These are phyloP conservation scores for Wiebesia pumilae DNA, from an alignment of 1,140 invertebrate species.

Conservation along the genomic window DNA sequence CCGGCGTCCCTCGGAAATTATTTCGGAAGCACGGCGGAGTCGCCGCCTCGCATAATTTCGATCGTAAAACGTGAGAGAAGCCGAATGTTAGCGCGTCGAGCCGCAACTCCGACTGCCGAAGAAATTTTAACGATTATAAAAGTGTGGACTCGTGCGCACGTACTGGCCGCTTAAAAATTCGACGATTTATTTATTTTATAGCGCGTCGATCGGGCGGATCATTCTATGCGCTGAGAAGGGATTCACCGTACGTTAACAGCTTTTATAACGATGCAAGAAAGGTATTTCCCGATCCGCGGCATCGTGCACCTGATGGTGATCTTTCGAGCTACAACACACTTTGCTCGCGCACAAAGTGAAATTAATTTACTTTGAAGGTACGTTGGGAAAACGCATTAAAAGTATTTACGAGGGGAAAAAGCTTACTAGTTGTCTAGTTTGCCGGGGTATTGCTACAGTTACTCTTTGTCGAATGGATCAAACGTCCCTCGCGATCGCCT, in stretches of 20 bases:
- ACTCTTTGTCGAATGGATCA: too few relatives aligned
- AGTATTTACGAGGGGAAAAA: too few relatives aligned
- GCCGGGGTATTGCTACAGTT: too few relatives aligned
- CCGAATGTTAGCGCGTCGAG: neutral
- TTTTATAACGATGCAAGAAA: neutral
- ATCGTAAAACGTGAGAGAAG: constrained; percentile 1
- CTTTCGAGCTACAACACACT: too few relatives aligned
- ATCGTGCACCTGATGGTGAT: too few relatives aligned
- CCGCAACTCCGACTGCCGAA: neutral
- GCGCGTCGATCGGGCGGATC: too few relatives aligned
- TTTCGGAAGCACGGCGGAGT: constrained; percentile 8
- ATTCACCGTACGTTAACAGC: neutral
- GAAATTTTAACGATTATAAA: constrained; percentile 15
- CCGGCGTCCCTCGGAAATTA: neutral
- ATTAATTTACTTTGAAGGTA: too few relatives aligned
- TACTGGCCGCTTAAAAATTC: neutral
- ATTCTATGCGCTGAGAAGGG: neutral
- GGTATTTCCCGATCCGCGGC: neutral
- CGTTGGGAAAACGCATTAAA: too few relatives aligned
- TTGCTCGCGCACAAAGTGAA: too few relatives aligned
- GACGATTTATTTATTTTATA: neutral
- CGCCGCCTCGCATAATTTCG: constrained; percentile 10
- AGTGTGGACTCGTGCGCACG: neutral
- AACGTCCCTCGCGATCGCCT: too few relatives aligned
- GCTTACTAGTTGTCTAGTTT: too few relatives aligned